Evolutionary conservation across 1,140 invertebrate species (phyloP).

Genomic region (Araneus ventricosus): DNA sequence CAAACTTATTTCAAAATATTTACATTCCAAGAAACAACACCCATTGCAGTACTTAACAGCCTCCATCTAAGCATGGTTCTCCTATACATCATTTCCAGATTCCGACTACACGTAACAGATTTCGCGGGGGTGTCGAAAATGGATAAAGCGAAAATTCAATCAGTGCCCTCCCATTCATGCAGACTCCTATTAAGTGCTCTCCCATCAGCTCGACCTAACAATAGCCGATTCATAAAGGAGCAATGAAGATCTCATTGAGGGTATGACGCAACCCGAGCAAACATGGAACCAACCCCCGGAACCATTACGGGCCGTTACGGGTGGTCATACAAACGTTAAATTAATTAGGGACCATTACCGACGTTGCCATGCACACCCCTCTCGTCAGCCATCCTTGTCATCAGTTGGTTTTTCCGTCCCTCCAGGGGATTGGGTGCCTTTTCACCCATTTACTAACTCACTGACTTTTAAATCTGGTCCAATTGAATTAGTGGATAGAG

Average conservation of each 20-base stretch:
- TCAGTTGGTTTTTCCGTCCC: constrained; percentile 49
- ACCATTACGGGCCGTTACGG: constrained; percentile 40
- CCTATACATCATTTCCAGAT: background rate
- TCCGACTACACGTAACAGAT: background rate
- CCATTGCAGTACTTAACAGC: too few species aligned
- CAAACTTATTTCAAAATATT: too few species aligned
- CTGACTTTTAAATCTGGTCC: constrained; percentile 67
- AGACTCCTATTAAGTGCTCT: background rate
- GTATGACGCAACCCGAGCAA: constrained; percentile 37
- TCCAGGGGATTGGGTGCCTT: constrained; percentile 28
- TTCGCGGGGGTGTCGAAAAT: background rate
- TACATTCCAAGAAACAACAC: too few species aligned
- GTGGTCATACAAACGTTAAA: constrained; percentile 55
- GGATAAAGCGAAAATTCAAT: background rate
- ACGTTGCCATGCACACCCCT: constrained; percentile 21
- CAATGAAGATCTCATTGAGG: constrained; percentile 50
- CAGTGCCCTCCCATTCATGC: constrained; percentile 24
- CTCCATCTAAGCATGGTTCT: background rate
- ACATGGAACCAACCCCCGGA: constrained; percentile 19
- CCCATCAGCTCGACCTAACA: constrained; percentile 3
- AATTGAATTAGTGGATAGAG: constrained; percentile 4
- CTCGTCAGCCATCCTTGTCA: constrained; percentile 35
- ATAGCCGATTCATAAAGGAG: constrained; percentile 39
- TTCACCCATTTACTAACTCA: constrained; percentile 61
- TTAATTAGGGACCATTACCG: constrained; percentile 72